Percentiles rank a stretch among this genome's conserved stretches.
Conservation (phyloP, 1,140 invertebrate genomes). For the Cataglyphis hispanica region DNA sequence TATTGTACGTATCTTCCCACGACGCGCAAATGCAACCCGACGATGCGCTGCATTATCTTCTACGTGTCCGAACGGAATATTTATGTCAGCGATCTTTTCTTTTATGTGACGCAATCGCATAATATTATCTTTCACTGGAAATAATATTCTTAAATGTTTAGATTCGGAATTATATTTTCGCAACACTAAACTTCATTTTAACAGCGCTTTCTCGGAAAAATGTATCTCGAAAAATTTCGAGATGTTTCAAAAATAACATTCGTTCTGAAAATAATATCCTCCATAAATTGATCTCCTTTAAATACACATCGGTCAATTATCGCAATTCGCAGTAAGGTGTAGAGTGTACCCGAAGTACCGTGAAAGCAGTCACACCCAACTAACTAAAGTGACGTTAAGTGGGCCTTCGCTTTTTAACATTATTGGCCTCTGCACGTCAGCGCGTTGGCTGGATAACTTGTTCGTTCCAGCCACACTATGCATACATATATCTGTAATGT, state of each 20-base stretch:
- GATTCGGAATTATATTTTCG: not conserved
- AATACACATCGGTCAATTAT: conserved; percentile 16
- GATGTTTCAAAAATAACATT: not conserved
- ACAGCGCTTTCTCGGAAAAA: not conserved
- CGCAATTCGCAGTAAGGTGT: conserved; percentile 14
- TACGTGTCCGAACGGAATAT: conserved; percentile 25
- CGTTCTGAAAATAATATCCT: not conserved
- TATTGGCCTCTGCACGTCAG: conserved; percentile 64
- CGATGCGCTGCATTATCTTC: conserved; percentile 19
- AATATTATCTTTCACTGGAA: not conserved
- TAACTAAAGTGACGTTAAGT: conserved; percentile 72
- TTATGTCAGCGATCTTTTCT: conserved; percentile 24
- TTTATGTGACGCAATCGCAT: conserved; percentile 39
- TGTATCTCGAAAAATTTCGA: not conserved
- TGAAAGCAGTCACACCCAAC: conserved; percentile 69
- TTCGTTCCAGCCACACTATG: conserved; percentile 59
- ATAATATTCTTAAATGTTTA: not conserved
- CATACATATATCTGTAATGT: conserved; percentile 51
- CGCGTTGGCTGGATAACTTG: conserved; percentile 66
- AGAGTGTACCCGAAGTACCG: conserved; percentile 19
- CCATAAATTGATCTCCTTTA: not conserved
- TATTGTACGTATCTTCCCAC: conserved; percentile 57
- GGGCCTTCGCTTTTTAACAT: conserved; percentile 73
- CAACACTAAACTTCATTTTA: not conserved
- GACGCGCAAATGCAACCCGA: conserved; percentile 48